Conservation (phyloP, 2,888 invertebrate genomes). For the Nomada fucata region DNA sequence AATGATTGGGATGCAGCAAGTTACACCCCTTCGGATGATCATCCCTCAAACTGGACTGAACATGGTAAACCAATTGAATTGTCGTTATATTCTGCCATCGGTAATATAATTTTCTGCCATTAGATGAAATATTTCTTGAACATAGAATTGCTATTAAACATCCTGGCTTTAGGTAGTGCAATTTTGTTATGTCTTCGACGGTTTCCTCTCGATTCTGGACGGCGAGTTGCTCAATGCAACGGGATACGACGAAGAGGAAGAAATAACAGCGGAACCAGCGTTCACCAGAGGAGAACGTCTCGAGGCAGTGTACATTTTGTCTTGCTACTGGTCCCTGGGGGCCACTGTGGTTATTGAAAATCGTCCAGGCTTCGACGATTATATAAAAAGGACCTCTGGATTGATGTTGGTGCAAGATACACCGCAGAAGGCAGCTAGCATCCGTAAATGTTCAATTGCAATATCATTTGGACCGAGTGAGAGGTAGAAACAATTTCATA, state of each 20-base stretch:
- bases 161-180: conserved; percentile 88
- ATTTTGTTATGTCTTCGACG: conserved; percentile 92
- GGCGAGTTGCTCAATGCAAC: conserved; percentile 30
- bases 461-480: background rate
- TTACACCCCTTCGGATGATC: conserved; percentile 91
- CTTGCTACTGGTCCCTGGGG: conserved; percentile 94
- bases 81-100: background rate
- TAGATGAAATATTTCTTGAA: background rate
- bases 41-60: conserved; percentile 94
- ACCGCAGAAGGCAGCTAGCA: conserved; percentile 87
- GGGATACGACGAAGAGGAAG: conserved; percentile 43
- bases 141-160: background rate
- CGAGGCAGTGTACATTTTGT: conserved; percentile 85
- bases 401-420: conserved; percentile 89
- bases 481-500: background rate
- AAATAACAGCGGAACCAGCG: conserved; percentile 62
- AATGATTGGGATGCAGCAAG: conserved; percentile 89
- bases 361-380: conserved; percentile 90
- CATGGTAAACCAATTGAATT: conserved; percentile 86
- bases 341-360: conserved; percentile 90
- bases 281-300: conserved; percentile 78
- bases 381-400: conserved; percentile 90
- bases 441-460: conserved; percentile 80
- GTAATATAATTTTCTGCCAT: background rate
- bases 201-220: conserved; percentile 85